Conservation (phyloP, 2,797 vertebrate species). For the Eulemur rubriventer region DNA sequence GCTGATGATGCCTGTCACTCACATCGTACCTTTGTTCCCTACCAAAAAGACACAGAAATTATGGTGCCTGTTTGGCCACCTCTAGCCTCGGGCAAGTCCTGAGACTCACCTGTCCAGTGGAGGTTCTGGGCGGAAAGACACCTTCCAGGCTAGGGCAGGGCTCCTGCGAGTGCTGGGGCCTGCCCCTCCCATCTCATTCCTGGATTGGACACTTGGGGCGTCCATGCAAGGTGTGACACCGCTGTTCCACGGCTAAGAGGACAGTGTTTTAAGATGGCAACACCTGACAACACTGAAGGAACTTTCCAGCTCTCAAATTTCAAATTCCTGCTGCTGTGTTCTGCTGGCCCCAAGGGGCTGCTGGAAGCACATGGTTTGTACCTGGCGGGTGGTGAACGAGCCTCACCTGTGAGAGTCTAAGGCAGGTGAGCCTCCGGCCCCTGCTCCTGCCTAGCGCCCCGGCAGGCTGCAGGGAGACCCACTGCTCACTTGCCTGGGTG, state of each 20-base stretch:
- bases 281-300: neutral
- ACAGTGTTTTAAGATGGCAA: neutral
- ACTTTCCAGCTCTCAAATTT: neutral
- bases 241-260: neutral
- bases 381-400: too few species aligned
- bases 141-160: neutral
- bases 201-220: too few species aligned
- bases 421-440: neutral
- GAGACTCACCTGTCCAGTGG: neutral
- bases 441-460: too few species aligned
- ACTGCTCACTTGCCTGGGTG: neutral
- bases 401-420: neutral
- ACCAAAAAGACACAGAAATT: neutral
- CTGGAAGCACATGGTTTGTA: neutral
- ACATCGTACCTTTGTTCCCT: neutral
- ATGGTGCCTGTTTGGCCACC: neutral
- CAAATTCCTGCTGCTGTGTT: neutral
- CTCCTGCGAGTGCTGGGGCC: neutral
- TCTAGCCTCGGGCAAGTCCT: too few species aligned
- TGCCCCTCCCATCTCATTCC: neutral
- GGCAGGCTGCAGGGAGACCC: neutral
- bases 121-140: neutral
- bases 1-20: too few species aligned
- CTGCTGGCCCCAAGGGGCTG: slow-evolving; percentile 36
- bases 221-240: neutral